Base-by-base conservation (phyloP, 2,113 vertebrate species). In the Paramisgurnus dabryanus region DNA sequence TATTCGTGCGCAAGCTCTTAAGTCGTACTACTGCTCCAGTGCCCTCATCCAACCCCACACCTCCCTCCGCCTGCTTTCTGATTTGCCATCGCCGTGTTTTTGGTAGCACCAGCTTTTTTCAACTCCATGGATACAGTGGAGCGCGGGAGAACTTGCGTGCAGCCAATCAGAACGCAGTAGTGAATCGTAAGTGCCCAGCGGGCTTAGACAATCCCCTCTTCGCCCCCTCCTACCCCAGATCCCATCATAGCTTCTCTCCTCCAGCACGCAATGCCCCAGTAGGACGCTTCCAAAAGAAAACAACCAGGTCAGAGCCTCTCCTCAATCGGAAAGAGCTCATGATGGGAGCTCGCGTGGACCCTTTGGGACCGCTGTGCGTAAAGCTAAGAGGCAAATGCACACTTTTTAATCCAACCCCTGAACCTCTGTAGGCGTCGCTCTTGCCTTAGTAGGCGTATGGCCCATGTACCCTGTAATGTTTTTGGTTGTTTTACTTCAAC, bases 91-190 rank as follows among this genome's bases (percentile, higher is more conserved):
- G 65, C 82, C 27, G 74, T 88, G 89, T 91, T 90, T 90, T 93
- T 91, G 92, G 91, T 89, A 90, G 89, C 78, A 90, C 85, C 82
- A 88, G 86, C 86, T 90, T 93, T 90, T 92, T 92, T 92, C 66
- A 86, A 78, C 90, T 92, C 92, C 93, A 93, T 93, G 92, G 93
- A 92, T 93, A 94, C 93, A 93, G 92, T 10, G 87, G 87, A 87
- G 87, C 84, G 86, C 88, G 83, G 85, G 88, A 84, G 90, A 90
- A 88, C 88, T 87, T 57, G 70, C 0, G 65, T 84, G 83, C 82
- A 75, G 88, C 93, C 93, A 94, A 93, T 93, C 49, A 81, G 87
- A 89, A 82, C n/a, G 73, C 64, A 86, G 87, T 86, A 88, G 88
- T 86, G 87, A 89, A 78, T 79, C 8, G 78, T 87, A 88, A 87